Evolutionary conservation across 2,888 invertebrate species (phyloP).

Genomic region (Euplexia lucipara): DNA sequence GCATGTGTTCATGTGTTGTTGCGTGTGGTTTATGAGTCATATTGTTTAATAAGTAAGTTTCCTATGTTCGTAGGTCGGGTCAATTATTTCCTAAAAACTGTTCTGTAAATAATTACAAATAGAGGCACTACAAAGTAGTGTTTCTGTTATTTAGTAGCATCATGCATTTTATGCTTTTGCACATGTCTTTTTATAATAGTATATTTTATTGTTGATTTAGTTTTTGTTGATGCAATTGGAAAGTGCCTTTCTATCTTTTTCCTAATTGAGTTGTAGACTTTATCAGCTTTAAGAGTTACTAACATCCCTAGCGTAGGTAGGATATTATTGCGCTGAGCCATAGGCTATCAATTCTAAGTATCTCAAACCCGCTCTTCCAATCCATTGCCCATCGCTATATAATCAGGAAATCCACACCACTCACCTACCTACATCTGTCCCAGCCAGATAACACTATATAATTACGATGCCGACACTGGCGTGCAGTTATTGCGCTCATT

Average conservation of each 20-base stretch:
- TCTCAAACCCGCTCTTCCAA: slow-evolving; percentile 45
- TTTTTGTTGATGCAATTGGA: no score
- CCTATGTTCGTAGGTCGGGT: not conserved
- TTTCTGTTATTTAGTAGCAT: no score
- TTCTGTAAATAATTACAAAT: no score
- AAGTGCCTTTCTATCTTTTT: no score
- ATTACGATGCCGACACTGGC: slow-evolving; percentile 31
- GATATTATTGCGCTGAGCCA: slow-evolving; percentile 7
- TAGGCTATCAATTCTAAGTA: slow-evolving; percentile 33
- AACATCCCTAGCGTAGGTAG: not conserved
- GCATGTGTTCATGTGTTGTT: no score
- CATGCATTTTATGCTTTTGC: no score
- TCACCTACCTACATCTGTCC: slow-evolving; percentile 9
- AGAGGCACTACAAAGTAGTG: no score
- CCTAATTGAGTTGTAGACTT: not conserved
- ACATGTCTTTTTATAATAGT: no score
- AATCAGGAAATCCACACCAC: slow-evolving; percentile 52
- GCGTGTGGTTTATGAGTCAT: no score
- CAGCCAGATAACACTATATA: slow-evolving; percentile 39
- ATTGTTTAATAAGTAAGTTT: slow-evolving; percentile 2
- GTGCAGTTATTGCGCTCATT: slow-evolving; percentile 49
- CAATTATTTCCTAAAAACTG: not conserved
- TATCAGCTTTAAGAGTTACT: slow-evolving; percentile 3
- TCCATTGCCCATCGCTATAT: slow-evolving; percentile 34
- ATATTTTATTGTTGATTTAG: no score